Evolutionary conservation across 2,113 vertebrate genomes (phyloP).

Genomic region (Sylvia atricapilla): DNA sequence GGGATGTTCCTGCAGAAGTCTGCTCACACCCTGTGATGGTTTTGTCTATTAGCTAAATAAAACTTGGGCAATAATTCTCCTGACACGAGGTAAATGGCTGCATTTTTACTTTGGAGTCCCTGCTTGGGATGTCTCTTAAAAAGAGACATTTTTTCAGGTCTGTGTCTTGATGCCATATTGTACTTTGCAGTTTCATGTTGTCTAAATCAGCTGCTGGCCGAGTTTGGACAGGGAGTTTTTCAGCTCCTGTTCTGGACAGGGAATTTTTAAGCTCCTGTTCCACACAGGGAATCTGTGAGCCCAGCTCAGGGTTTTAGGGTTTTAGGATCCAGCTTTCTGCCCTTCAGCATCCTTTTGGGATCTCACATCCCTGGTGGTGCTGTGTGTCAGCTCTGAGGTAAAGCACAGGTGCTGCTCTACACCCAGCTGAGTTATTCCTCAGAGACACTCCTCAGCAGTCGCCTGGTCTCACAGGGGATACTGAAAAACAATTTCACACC

Average conservation of each 20-base stretch:
- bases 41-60: conserved; percentile 30
- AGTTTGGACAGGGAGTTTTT: not conserved
- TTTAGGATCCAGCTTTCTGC: not conserved
- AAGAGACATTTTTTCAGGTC: not conserved
- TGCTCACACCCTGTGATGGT: not conserved
- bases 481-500: not conserved
- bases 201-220: not conserved
- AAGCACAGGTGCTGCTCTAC: not conserved
- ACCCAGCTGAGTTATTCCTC: not conserved
- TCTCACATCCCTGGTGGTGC: not conserved
- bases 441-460: not conserved
- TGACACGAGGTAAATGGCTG: not conserved
- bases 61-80: not conserved
- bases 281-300: not conserved
- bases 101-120: not conserved
- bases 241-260: not conserved
- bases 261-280: not conserved
- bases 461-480: not conserved
- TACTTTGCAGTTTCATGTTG: not conserved
- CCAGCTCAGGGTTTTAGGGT: not conserved
- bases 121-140: not conserved
- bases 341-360: not conserved
- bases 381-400: not conserved
- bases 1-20: conserved; percentile 26
- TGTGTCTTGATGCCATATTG: not conserved